These are phyloP conservation scores for Choloepus hoffmanni DNA, from an alignment of 2,113 vertebrate species.

Conservation along the genomic window DNA sequence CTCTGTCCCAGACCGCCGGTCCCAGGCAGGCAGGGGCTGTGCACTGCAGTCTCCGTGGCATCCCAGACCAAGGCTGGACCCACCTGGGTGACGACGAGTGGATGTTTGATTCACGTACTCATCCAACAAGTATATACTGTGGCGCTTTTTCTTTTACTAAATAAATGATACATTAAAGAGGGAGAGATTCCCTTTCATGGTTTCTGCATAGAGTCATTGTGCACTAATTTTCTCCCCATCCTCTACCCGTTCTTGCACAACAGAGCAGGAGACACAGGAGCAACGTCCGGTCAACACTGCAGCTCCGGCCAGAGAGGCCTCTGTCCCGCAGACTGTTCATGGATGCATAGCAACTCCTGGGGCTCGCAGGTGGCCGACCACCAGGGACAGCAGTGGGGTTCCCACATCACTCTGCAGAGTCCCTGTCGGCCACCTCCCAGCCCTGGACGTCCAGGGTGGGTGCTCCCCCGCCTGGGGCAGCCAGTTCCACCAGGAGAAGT, in stretches of 20 bases:
- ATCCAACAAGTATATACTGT: neutral
- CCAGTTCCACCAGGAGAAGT: accelerated
- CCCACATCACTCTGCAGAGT: neutral
- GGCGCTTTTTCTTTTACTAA: neutral
- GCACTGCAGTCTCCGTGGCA: accelerated
- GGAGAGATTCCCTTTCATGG: too few relatives aligned
- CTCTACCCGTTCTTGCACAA: neutral
- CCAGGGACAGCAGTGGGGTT: neutral
- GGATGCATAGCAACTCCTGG: accelerated
- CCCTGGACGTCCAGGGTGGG: accelerated
- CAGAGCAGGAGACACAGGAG: accelerated
- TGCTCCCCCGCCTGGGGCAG: accelerated
- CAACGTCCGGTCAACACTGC: accelerated
- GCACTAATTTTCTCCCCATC: neutral
- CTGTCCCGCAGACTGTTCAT: accelerated
- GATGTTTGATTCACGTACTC: neutral
- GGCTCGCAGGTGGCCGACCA: accelerated
- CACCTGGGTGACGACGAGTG: accelerated
- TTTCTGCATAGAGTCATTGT: neutral
- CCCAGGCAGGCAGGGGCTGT: neutral
- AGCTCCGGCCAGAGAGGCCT: accelerated
- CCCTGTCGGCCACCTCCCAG: too few relatives aligned
- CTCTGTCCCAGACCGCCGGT: neutral
- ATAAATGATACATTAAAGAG: neutral
- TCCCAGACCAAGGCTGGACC: too few relatives aligned